Base-by-base conservation (phyloP, 1,140 invertebrate genomes). In the Pogonomyrmex barbatus region DNA sequence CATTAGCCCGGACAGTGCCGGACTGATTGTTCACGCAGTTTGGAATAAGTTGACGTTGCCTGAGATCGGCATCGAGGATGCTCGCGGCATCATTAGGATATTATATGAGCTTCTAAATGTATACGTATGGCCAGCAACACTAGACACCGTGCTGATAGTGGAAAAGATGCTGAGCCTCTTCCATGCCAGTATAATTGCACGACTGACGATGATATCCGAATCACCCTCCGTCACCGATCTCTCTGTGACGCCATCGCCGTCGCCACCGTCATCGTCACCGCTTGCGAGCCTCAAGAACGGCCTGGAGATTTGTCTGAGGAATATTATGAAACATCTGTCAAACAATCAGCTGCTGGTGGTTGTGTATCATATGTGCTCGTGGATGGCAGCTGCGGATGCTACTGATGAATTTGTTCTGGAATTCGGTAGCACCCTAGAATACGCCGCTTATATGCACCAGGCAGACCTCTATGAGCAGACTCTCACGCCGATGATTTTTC, bases 351-450 rank as follows among this genome's bases (percentile, higher is more conserved):
- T 94, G 52, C 91, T 94, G 76, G 91, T 90, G 70, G 91, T 94
- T 84, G 93, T 95, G 86, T 93, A 92, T 86, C 89, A 76, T 68
- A 95, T 92, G 94, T 95, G 91, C 85, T 89, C 73, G 56, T 94
- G 94, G 95, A 86, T 90, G 87, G 56, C 94, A 42, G 58, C 93
- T 81, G 8, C 93, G 85, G 62, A 91, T 79, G 39, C 93, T 81
- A 65, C 93, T 89, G 93, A 91, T 92, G 92, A 95, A 30, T 90
- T 91, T 47, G 89, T 95, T 12, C 70, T 96, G 36, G 93, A 95
- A 73, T 94, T 96, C 56, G 94, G 94, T 3, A 95, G 92, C 58
- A 91, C 95, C 1, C 81, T 96, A 4, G 96, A 96, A 62, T 95
- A 95, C 77, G 94, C 95, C 4, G 95, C 96, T 8, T 92, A 93